Evolutionary conservation across 2,113 vertebrate species (phyloP).

Genomic region (Myrmecobius fasciatus): DNA sequence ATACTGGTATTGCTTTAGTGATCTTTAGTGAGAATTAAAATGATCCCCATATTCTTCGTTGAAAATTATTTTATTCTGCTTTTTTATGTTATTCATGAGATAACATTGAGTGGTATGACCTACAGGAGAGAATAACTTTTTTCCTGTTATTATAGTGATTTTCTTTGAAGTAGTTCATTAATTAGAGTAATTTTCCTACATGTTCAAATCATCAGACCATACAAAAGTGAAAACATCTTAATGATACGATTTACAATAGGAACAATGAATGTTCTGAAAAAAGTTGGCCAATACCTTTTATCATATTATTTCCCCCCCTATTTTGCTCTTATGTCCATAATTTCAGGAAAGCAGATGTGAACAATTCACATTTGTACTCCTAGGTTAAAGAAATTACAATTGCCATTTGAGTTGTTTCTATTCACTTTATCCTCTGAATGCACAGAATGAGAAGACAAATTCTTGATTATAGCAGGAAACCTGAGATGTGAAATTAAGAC

Average conservation of each 20-base stretch:
- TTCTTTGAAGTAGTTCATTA: constrained; percentile 70
- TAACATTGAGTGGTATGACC: constrained; percentile 48
- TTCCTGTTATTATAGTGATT: constrained; percentile 38
- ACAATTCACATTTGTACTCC: constrained; percentile 51
- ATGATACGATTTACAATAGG: constrained; percentile 55
- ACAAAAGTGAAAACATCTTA: constrained; percentile 55
- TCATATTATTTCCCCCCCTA: not conserved
- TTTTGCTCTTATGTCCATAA: constrained; percentile 41
- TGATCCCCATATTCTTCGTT: constrained; percentile 22
- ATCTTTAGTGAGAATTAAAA: constrained; percentile 76
- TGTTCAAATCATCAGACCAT: constrained; percentile 62
- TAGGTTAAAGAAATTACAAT: not conserved
- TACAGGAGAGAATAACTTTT: constrained; percentile 47
- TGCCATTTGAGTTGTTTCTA: constrained; percentile 43
- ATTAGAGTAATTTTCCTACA: constrained; percentile 61
- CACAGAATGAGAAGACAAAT: constrained; percentile 39
- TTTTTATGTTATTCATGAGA: constrained; percentile 55
- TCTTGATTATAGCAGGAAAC: constrained; percentile 14
- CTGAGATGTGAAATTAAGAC: constrained; percentile 29
- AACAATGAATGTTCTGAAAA: constrained; percentile 52
- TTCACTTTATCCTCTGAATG: constrained; percentile 3
- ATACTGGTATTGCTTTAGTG: constrained; percentile 64
- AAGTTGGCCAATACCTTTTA: constrained; percentile 45
- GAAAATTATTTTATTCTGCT: constrained; percentile 48
- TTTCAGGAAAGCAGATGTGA: constrained; percentile 59